These are phyloP conservation scores for Geodia barretti DNA, from an alignment of 37 sponge, comb jelly and placozoan genomes.

Conservation along the genomic window DNA sequence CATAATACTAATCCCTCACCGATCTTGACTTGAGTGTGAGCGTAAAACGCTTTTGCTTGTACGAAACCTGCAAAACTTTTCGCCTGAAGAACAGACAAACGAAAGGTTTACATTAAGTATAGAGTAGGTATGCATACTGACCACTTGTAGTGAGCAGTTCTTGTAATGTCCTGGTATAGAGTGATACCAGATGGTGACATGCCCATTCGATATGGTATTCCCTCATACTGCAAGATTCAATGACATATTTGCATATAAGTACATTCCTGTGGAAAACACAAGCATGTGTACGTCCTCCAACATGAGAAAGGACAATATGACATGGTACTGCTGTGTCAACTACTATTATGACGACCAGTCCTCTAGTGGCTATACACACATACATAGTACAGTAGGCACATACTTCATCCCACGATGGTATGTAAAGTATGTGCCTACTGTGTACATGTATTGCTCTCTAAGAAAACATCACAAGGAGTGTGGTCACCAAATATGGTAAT, in stretches of 20 bases:
- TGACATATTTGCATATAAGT: conserved; percentile 1
- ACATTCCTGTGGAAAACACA: conserved; percentile 1
- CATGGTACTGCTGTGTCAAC: no score
- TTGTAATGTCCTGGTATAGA: conserved; percentile 7
- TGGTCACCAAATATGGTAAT: no score
- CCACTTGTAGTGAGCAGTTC: background rate
- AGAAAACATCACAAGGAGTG: no score
- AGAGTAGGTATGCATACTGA: background rate
- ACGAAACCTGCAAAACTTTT: background rate
- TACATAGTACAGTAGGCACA: no score
- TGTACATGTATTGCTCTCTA: no score
- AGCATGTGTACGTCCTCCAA: no score
- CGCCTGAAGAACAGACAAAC: conserved; percentile 9
- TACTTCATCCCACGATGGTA: no score
- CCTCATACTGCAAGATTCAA: background rate
- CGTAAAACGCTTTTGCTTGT: background rate
- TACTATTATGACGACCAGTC: no score
- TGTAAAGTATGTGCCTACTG: no score
- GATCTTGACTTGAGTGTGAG: conserved; percentile 1
- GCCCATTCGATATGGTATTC: conserved; percentile 12
- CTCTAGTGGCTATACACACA: no score
- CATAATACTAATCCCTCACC: background rate
- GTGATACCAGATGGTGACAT: conserved; percentile 29
- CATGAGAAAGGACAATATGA: no score
- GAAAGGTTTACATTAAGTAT: background rate